Base-by-base conservation (phyloP, 2,113 vertebrate species). In the Andinoacara biseriatus region DNA sequence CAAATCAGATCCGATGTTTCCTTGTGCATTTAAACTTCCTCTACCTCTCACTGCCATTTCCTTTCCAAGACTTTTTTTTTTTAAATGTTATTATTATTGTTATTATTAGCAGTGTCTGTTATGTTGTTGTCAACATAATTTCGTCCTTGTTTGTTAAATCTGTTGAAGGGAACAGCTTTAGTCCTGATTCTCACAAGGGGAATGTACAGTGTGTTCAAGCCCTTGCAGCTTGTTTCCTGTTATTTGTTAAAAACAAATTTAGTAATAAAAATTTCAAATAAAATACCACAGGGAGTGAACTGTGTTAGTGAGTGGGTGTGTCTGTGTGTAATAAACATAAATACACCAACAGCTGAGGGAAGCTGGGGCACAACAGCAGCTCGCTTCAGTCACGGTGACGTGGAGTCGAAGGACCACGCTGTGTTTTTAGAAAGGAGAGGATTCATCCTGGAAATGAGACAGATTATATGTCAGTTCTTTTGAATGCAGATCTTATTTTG, bases 231-330 rank as follows among this genome's bases (percentile, higher is more conserved):
- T 43, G n/a, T 82, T 78, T 84, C 18, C 63, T 86, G 65, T 84
- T 56, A 33, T 86, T 90, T 92, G 85, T 90, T 74, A 81, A 31
- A 20, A 74, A 63, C 52, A 57, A 17, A 65, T 91, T 93, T 91
- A 80, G 59, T 75, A 92, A 90, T 93, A 93, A 93, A 69, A 43
- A 4, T 76, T 35, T 67, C 3, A 85, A 85, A 67, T 10, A 57
- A 86, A 84, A 83, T 54, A 77, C 61, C 24, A 31, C 62, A 69
- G 10, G 9, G 33, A 82, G 60, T 76, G 38, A 69, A 56, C 46
- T 29, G 43, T 61, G 62, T 76, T 29, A 56, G 56, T 59, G 60
- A 40, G 22, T 54, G 7, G 58, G 26, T 7, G 31, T 46, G 31
- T 62, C 33, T 87, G 54, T 82, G 22, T 29, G 43, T 54, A 29